Conservation (phyloP, 2,113 vertebrate species). For the Chionis minor region DNA sequence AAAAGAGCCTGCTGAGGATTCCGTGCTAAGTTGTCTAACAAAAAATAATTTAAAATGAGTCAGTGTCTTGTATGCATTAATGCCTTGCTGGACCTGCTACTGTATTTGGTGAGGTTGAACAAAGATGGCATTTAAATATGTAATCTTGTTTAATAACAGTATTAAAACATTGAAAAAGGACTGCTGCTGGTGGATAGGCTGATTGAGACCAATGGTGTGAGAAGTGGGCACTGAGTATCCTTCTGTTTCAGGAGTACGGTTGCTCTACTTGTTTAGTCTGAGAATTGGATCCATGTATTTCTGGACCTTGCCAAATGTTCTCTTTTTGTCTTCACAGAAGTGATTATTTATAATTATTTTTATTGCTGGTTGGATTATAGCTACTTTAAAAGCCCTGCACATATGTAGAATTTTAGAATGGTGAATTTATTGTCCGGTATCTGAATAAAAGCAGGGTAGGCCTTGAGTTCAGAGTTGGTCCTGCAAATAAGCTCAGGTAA, state of each 20-base stretch:
- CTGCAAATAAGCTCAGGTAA: background rate
- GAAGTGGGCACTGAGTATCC: background rate
- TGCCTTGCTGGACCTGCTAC: background rate
- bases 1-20: background rate
- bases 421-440: background rate
- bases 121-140: background rate
- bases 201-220: background rate
- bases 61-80: background rate
- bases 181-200: background rate
- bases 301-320: background rate
- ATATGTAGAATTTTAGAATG: background rate
- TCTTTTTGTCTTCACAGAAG: background rate
- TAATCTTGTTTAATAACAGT: background rate
- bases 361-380: background rate
- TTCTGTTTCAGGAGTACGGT: background rate
- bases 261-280: background rate
- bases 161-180: background rate
- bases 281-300: background rate
- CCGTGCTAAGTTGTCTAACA: background rate
- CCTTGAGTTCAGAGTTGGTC: background rate
- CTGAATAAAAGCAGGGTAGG: background rate
- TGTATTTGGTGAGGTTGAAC: background rate
- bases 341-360: background rate
- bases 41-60: background rate
- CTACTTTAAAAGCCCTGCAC: background rate